Base-by-base conservation (phyloP, 23 tunicate species). In the Aplidium turbinatum region DNA sequence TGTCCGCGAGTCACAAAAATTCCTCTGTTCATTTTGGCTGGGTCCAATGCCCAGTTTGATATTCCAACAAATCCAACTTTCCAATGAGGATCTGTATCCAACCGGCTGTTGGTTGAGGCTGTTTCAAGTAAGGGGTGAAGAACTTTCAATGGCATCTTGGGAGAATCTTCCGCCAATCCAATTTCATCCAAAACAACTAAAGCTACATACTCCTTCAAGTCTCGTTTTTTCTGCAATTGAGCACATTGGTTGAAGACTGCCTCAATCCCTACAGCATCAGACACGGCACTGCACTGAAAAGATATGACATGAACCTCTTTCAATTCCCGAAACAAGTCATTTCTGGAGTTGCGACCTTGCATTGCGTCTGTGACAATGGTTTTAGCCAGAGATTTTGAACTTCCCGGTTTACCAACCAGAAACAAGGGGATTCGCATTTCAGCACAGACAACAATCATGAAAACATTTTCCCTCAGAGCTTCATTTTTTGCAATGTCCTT, bases 11-110 rank as follows among this genome's bases (percentile, higher is more conserved):
- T 80, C 23, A 88, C 96, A 62, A 88, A 88, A 9, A 88, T 88
- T 4, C 96, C 96, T 57, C 96, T 54, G 35, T 88, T 88, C 96
- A 88, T 88, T 58, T 88, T 88, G 1, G 96, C 96, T 23, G 96
- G 96, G 61, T 88, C 96, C 47, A 88, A 32, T 21, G 96, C 87
- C 96, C 96, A 88, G 79, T 88, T 88, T 76, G 96, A 88, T 16
- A 88, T 88, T 35, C 96, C 96, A 1, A 80, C 86, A 68, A 88
- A 88, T 35, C 96, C 96, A 13, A 88, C 96, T 67, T 75, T 80
- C n/a, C n/a, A 42, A 42, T 42, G 50, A 9, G 50, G 50, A 9
- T 42, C 50, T 42, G 16, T 16, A 42, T 42, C 16, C 11, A 42
- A 42, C 13, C 50, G 11, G 50, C 50, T 51, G 16, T 42, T 16